Conservation (phyloP, 2,797 vertebrate species). For the Meda fulgida region DNA sequence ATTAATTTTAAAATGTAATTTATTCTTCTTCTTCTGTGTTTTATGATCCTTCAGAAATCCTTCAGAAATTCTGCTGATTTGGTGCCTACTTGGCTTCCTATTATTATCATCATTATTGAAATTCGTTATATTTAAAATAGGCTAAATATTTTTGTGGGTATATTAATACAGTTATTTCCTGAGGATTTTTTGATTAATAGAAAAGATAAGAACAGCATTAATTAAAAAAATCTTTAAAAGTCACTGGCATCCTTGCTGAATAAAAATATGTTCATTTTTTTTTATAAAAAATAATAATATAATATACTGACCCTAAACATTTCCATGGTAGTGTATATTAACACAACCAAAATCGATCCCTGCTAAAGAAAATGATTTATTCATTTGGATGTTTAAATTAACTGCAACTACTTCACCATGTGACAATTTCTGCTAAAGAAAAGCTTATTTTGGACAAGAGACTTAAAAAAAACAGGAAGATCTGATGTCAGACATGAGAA, state of each 20-base stretch:
- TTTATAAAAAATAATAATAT: too few relatives aligned
- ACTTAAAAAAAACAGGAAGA: not conserved
- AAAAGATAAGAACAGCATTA: not conserved
- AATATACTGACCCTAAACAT: not conserved
- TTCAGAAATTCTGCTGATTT: not conserved
- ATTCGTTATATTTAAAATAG: not conserved
- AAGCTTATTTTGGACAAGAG: not conserved
- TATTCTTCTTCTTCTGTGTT: not conserved
- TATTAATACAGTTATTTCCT: not conserved
- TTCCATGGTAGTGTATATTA: not conserved
- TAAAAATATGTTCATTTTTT: not conserved
- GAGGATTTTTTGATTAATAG: not conserved
- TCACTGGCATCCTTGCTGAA: not conserved
- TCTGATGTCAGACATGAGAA: not conserved
- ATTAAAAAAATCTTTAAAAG: not conserved
- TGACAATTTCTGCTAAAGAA: not conserved
- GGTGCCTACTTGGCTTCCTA: not conserved
- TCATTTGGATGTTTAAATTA: not conserved
- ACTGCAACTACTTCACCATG: not conserved
- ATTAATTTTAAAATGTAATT: not conserved
- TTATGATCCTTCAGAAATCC: not conserved
- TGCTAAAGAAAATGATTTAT: not conserved
- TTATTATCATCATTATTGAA: not conserved
- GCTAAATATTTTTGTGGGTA: not conserved
- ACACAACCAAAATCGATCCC: not conserved